phyloP scores from a whole-genome alignment of 2,888 invertebrate genomes.

The Kryphioiulus occultus region DNA sequence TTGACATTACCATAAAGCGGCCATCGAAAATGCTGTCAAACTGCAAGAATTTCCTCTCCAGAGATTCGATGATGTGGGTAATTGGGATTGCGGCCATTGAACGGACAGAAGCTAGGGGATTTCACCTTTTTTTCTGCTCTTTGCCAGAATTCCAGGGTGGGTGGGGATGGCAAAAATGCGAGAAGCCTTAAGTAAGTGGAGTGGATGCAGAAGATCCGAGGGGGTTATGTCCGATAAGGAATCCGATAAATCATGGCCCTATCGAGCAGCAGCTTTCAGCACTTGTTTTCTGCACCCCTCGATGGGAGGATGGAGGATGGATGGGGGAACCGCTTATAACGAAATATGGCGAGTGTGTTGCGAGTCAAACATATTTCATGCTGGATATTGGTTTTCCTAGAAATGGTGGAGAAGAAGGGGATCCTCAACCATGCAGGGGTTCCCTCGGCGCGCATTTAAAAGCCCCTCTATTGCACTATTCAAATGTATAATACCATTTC shows the following conservation, averaged over 20 bases:
- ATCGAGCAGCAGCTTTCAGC: neutral
- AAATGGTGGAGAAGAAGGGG: neutral
- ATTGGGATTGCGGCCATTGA: no score
- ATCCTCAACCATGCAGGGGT: no score
- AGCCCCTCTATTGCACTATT: neutral
- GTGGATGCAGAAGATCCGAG: slow-evolving; percentile 6
- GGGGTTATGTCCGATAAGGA: slow-evolving; percentile 23
- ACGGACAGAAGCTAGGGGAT: no score
- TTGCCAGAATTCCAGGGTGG: no score
- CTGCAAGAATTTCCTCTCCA: neutral
- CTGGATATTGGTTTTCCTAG: neutral
- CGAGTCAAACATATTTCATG: slow-evolving; percentile 15
- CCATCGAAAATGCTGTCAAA: neutral
- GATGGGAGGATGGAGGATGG: neutral
- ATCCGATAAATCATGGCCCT: slow-evolving; percentile 16
- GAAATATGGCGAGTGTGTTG: slow-evolving; percentile 16
- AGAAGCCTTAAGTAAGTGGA: neutral
- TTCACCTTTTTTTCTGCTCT: no score
- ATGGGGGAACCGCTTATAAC: neutral
- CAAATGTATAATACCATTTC: neutral
- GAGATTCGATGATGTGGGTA: neutral
- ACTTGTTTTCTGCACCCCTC: neutral
- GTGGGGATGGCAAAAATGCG: neutral
- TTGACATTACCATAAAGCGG: neutral
- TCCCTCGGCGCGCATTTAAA: neutral